These are phyloP conservation scores for Phaedon cochleariae DNA, from an alignment of 2,888 invertebrate genomes.

Conservation along the genomic window DNA sequence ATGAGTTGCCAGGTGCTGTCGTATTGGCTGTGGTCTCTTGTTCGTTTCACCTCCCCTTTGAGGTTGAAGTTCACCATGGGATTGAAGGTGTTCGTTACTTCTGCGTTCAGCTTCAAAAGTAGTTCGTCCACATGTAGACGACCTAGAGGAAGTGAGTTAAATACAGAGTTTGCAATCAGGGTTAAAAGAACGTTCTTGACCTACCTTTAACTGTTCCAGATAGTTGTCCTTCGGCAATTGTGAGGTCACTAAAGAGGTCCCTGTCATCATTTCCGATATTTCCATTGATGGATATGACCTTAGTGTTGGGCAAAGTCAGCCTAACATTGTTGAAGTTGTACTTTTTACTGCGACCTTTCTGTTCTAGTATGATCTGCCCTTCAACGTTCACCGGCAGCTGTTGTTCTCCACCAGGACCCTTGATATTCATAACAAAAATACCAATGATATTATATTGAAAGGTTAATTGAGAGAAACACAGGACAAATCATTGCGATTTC, in stretches of 20 bases:
- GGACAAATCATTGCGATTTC: too few relatives aligned
- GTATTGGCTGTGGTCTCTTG: slow-evolving; percentile 31
- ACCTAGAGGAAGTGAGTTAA: slow-evolving; percentile 41
- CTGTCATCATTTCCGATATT: slow-evolving; percentile 59
- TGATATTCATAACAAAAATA: not conserved
- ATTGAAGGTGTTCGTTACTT: slow-evolving; percentile 68
- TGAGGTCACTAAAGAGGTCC: slow-evolving; percentile 64
- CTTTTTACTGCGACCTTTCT: slow-evolving; percentile 61
- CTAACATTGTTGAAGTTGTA: slow-evolving; percentile 70
- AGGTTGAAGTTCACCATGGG: slow-evolving; percentile 70
- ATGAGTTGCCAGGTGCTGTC: slow-evolving; percentile 60
- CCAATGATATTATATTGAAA: too few relatives aligned
- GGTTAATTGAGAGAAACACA: too few relatives aligned
- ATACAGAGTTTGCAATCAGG: too few relatives aligned
- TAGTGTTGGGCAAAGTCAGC: slow-evolving; percentile 59
- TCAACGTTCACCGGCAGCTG: slow-evolving; percentile 64
- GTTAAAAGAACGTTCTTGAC: not conserved
- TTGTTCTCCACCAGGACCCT: slow-evolving; percentile 64
- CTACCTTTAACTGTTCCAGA: slow-evolving; percentile 59
- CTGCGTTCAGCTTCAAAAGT: slow-evolving; percentile 63
- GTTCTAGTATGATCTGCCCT: slow-evolving; percentile 62
- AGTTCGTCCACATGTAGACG: slow-evolving; percentile 55
- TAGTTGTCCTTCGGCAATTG: slow-evolving; percentile 64
- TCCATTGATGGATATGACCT: slow-evolving; percentile 66
- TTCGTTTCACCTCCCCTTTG: slow-evolving; percentile 63